Evolutionary conservation across 2,888 invertebrate species (phyloP), one percentile per base, ranked within the genome.

Genomic region (Volucella inflata): DNA sequence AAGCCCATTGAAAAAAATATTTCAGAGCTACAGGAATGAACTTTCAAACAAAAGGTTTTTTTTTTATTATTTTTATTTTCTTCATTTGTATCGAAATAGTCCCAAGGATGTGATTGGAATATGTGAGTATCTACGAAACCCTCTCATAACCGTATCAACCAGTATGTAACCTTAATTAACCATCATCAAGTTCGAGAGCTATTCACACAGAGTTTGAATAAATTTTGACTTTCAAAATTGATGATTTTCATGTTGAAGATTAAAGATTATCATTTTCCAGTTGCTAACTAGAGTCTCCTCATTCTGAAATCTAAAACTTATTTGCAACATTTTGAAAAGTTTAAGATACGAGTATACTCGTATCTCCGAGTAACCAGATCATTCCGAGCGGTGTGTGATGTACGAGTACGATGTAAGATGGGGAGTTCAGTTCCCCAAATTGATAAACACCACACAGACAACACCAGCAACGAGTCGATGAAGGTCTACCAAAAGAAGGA

Each of bases 161-260:
- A 64, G 70, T 68, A 79, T 14, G 6, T 78, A 84, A 75, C 74
- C 79, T 65, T 84, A 84, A 84, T 84, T 84, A 84, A 84, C 68
- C 83, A 83, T 68, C 30, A 30, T 30, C 70, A 68, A 53, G 68
- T 78, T 51, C 57, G 9, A 74, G 64, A 57, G 83, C 64, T 57
- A 74, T 67, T 38, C 55, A 46, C 62, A 65, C 65, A 30, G 74
- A 79, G 59, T 80, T 80, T 84, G 80, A 84, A 84, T 84, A 84
- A 84, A 84, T 84, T 79, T 80, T 71, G 80, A 71, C 84, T 80
- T 84, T 71, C 75, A 70, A 84, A 84, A 84, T 84, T 84, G 84
- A 84, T 84, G 84, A 84, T 84, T 79, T 84, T 84, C 80, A 75
- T 70, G 75, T 59, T 71, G 71, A 60, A 71, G 75, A 80, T 80